Conservation (phyloP, 2,797 vertebrate genomes). For the Platalea minor region DNA sequence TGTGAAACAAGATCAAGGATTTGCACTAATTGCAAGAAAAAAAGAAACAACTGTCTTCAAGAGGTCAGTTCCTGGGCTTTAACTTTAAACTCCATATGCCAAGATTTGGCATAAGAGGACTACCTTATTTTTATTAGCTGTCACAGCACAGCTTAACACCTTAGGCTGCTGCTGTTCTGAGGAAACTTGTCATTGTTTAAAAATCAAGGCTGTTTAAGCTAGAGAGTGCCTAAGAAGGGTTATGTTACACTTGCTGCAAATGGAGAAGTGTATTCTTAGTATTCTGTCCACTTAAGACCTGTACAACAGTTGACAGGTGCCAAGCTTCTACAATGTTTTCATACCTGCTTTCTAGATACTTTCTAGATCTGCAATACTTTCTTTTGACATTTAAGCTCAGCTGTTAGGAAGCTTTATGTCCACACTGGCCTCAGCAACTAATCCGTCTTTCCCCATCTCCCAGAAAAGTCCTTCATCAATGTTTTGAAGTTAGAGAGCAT, state of each 20-base stretch:
- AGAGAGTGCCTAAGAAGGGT: background rate
- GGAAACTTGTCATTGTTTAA: background rate
- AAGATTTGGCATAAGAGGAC: background rate
- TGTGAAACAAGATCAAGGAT: background rate
- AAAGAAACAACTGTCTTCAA: background rate
- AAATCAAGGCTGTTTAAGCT: background rate
- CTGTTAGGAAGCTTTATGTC: slow-evolving; percentile 37
- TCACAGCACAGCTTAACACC: background rate
- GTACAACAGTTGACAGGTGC: background rate
- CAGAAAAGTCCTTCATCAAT: slow-evolving; percentile 33
- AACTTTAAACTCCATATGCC: background rate
- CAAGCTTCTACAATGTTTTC: background rate
- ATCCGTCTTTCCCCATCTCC: slow-evolving; percentile 36
- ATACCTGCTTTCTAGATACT: background rate
- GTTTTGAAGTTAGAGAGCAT: slow-evolving; percentile 52
- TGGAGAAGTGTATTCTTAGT: background rate
- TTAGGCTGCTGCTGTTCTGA: background rate
- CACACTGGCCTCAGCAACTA: slow-evolving; percentile 23
- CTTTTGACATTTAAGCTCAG: slow-evolving; percentile 3
- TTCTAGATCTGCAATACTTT: background rate
- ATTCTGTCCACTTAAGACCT: background rate
- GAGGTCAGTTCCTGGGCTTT: background rate
- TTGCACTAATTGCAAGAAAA: background rate
- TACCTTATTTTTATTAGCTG: background rate
- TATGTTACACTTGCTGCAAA: background rate